Conservation (phyloP, 1,140 invertebrate species). For the Panagrolaimus sp. region DNA sequence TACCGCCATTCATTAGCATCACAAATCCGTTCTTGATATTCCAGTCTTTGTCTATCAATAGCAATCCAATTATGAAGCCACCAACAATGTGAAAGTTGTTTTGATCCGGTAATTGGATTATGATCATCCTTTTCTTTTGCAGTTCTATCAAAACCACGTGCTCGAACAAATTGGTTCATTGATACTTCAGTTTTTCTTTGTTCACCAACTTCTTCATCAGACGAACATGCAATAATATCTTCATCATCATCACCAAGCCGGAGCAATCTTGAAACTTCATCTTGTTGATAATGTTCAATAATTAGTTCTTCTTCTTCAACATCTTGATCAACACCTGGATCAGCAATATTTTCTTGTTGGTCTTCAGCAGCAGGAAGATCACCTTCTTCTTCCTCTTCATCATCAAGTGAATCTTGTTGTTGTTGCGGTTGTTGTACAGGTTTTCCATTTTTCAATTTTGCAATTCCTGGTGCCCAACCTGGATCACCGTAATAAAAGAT, state of each 20-base stretch:
- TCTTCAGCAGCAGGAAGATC: no score
- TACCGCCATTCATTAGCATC: background rate
- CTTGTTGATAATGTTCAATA: background rate
- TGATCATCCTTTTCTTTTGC: background rate
- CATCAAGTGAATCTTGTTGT: background rate
- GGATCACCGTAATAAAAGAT: background rate
- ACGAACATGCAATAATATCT: background rate
- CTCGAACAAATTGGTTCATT: background rate
- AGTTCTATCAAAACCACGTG: background rate
- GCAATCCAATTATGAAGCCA: background rate
- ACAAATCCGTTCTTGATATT: background rate
- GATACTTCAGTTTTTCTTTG: background rate
- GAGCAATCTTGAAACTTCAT: background rate
- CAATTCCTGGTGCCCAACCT: background rate
- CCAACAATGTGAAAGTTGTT: background rate
- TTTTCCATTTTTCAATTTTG: background rate
- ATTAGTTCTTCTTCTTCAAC: background rate
- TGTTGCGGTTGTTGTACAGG: background rate
- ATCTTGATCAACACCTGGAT: no score
- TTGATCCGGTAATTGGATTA: background rate
- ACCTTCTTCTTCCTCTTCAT: background rate
- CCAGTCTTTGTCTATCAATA: background rate
- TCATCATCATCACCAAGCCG: background rate
- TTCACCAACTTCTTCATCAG: background rate
- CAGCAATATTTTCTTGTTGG: no score